A percentile compares a stretch with the other conserved stretches of the same genome.
Conservation (phyloP, 2,888 invertebrate species). For the Drosophila atroscutellata region DNA sequence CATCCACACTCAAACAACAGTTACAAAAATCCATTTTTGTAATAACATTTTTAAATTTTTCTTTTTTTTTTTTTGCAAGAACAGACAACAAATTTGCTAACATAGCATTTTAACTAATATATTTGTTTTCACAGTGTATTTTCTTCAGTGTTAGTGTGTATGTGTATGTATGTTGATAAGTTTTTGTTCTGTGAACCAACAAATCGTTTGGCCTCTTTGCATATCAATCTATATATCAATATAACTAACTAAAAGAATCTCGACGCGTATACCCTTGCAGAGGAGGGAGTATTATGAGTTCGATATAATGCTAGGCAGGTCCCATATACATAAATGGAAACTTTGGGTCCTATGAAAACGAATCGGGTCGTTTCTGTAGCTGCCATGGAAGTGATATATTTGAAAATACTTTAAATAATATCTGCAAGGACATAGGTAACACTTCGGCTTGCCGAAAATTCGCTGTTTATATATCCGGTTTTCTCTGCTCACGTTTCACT, state of each 20-base stretch:
- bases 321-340: not conserved
- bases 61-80: slow-evolving; percentile 65
- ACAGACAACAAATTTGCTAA: slow-evolving; percentile 77
- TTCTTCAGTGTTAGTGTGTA: slow-evolving; percentile 35
- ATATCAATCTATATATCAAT: slow-evolving; percentile 15
- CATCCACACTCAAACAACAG: slow-evolving; percentile 15
- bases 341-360: not conserved
- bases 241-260: slow-evolving; percentile 49
- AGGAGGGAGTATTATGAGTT: slow-evolving; percentile 4
- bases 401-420: not conserved
- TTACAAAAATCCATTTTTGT: slow-evolving; percentile 57
- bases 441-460: slow-evolving; percentile 38
- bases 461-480: slow-evolving; percentile 4
- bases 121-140: slow-evolving; percentile 46
- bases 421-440: slow-evolving; percentile 38
- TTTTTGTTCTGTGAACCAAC: slow-evolving; percentile 71
- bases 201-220: slow-evolving; percentile 69
- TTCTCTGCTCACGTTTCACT: slow-evolving; percentile 17
- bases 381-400: slow-evolving; percentile 25
- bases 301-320: slow-evolving; percentile 1
- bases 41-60: slow-evolving; percentile 44
- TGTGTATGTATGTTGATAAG: slow-evolving; percentile 51
- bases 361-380: slow-evolving; percentile 8
- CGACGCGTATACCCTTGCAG: slow-evolving; percentile 34
- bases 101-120: slow-evolving; percentile 55